Evolutionary conservation across 2,888 invertebrate species (phyloP).

Genomic region (Morpho deidamia): DNA sequence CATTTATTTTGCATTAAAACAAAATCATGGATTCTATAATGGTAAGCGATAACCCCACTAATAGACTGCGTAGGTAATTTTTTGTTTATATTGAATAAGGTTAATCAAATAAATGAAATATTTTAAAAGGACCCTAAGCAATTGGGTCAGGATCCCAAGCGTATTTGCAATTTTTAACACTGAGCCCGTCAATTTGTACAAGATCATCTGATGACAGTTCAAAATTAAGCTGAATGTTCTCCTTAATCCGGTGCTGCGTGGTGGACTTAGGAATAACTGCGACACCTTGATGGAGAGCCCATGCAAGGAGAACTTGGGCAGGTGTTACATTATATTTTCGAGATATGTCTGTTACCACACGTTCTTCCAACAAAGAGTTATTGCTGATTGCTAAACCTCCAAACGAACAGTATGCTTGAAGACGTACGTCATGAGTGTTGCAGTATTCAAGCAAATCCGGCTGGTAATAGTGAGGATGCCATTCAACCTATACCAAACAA

Average conservation of each 20-base stretch:
- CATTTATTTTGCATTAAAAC: neutral
- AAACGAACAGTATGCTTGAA: conserved; percentile 90
- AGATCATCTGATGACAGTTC: conserved; percentile 75
- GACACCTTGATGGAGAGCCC: conserved; percentile 86
- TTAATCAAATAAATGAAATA: neutral
- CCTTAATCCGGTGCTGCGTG: conserved; percentile 74
- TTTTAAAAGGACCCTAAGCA: conserved; percentile 22
- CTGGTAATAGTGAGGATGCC: conserved; percentile 87
- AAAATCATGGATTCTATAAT: neutral
- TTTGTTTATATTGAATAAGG: too few relatives aligned
- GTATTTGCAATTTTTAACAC: conserved; percentile 38
- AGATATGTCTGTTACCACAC: conserved; percentile 79
- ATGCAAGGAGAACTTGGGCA: conserved; percentile 84
- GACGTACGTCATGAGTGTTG: conserved; percentile 79
- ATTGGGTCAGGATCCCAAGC: conserved; percentile 48
- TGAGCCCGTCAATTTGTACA: conserved; percentile 37
- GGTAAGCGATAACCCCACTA: too few relatives aligned
- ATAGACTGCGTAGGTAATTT: too few relatives aligned
- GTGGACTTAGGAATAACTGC: conserved; percentile 84
- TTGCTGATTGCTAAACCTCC: conserved; percentile 77
- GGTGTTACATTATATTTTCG: conserved; percentile 75
- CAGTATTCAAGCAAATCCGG: conserved; percentile 81
- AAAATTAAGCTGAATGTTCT: conserved; percentile 80
- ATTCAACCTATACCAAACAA: conserved; percentile 78
- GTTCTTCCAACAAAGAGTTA: conserved; percentile 72